Evolutionary conservation across 2,888 invertebrate species (phyloP), one percentile per base, ranked within the genome.

Genomic region (Argynnis bischoffii): DNA sequence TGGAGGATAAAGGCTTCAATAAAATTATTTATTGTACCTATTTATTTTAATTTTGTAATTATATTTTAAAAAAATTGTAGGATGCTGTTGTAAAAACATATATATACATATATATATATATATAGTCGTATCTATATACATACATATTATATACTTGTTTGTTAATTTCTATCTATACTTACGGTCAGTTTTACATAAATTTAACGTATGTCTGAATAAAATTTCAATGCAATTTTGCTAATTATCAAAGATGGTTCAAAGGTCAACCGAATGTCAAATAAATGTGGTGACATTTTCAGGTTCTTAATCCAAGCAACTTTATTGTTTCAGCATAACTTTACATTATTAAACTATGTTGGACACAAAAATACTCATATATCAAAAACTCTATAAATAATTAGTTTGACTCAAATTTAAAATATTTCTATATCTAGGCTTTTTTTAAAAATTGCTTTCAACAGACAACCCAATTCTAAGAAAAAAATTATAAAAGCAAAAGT

Each of bases 261-360:
- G 60, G 66, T 66, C 48, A 59, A 66, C 21, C 26, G 48, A 57
- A 66, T 66, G 60, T 60, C 66, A 48, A n/a, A 47, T 54, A 59
- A 60, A 53, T 54, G 41, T 59, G 31, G 47, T 48, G 48, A 55
- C 64, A 55, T 64, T 48, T 64, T 55, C 47, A 51, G 51, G 26
- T 65, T 65, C 56, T 26, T 46, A 50, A 46, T 65, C 14, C 21
- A 15, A 46, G 51, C 51, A 13, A 31, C 35, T 61, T 51, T 50
- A 51, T 61, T 61, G 18, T 61, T 61, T 21, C 11, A 41, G 41
- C 3, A 48, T 48, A 26, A 26, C 48, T 47, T n/a, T 47, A 57
- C 47, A n/a, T n/a, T 11, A 26, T 57, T 8, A 55, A 21, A 46
- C 41, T 18, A 16, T 41, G 35, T 41, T 11, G 35, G 11, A 41